Evolutionary conservation across 2,888 invertebrate species (phyloP), one percentile per base, ranked within the genome.

Genomic region (Lasius fuliginosus): DNA sequence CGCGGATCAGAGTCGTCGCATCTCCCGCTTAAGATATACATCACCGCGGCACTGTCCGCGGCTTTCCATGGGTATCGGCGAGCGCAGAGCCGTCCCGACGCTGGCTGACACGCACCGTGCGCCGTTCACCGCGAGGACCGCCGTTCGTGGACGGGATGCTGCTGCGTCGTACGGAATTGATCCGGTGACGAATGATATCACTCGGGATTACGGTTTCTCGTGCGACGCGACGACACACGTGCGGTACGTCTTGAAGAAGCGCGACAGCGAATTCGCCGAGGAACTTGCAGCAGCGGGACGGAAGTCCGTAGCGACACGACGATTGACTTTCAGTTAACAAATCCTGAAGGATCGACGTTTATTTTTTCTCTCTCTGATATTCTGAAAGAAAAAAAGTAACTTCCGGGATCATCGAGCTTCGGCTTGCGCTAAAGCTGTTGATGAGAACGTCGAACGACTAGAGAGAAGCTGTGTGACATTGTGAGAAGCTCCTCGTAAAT

Each of bases 1-100:
- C 94, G 94, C 94, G 94, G 93, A 94, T 93, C 94, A 94, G 93
- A 94, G 94, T 94, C 92, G 94, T 94, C 93, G 94, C 93, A 94
- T 94, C 94, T 93, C 93, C 88, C 92, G 94, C 92, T 92, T 92
- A 93, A 91, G 93, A 91, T 93, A 92, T 86, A 89, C 88, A 83
- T 83, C 77, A 83, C 87, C 87, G 88, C 89, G 88, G 86, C 83
- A 79, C 76, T 76, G 79, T 79, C 85, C 87, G 89, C 86, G 87
- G 86, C 67, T 88, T 91, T 87, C 86, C 89, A 91, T 89, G 91
- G 86, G 82, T 86, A 91, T 91, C 90, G 90, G 91, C 84, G 86
- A 82, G 84, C 87, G 82, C 84, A 86, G 82, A 83, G 88, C 69
- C 82, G 40, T 85, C 53, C 84, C 90, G 90, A 91, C 91, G 91